phyloP scores from a whole-genome alignment of 2,888 invertebrate genomes.

The Schizaphis graminum region DNA sequence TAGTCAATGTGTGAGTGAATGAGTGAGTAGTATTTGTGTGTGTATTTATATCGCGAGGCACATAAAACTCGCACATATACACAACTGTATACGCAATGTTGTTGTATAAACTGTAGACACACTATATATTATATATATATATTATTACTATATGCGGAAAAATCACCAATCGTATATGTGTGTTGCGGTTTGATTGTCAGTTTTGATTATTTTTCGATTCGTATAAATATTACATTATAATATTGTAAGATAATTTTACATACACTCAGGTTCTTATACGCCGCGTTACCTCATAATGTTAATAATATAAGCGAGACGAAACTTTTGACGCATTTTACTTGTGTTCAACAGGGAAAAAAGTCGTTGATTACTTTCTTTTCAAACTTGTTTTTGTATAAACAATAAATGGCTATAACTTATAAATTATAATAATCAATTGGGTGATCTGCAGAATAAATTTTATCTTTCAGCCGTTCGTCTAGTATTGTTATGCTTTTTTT shows the following conservation, averaged over 20 bases:
- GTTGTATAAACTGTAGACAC: neutral
- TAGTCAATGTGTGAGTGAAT: slow-evolving; percentile 7
- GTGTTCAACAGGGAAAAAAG: neutral
- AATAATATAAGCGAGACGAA: neutral
- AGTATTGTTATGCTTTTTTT: neutral
- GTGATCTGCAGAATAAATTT: neutral
- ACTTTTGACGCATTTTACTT: neutral
- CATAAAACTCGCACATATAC: slow-evolving; percentile 40
- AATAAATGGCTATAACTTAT: neutral
- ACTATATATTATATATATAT: neutral
- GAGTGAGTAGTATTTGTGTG: neutral
- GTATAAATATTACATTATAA: neutral
- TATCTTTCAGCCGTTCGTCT: neutral
- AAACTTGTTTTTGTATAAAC: neutral
- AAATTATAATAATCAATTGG: neutral
- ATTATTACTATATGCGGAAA: neutral
- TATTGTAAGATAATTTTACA: neutral
- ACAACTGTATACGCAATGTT: neutral
- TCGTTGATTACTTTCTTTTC: neutral
- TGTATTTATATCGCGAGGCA: neutral
- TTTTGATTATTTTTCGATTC: slow-evolving; percentile 44
- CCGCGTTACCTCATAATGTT: neutral
- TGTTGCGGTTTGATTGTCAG: slow-evolving; percentile 7
- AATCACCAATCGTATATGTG: neutral
- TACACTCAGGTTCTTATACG: neutral